Evolutionary conservation across 1,140 invertebrate genomes (phyloP).

Genomic region (Pogonomyrmex californicus): DNA sequence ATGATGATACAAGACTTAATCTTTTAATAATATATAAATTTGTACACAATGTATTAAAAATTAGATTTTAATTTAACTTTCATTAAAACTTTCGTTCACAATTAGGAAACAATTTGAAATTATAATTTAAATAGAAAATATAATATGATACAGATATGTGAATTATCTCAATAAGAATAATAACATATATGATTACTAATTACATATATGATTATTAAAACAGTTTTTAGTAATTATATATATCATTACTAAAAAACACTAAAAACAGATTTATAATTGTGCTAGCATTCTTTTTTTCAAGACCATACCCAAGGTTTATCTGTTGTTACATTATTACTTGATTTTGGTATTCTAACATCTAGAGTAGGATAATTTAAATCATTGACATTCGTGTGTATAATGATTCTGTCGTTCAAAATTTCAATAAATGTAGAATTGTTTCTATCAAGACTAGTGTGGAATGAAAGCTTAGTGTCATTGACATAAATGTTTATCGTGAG

Average conservation of each 20-base stretch:
- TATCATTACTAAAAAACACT: too few species aligned
- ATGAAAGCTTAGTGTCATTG: slow-evolving; percentile 65
- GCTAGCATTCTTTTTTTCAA: slow-evolving; percentile 6
- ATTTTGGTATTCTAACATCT: slow-evolving; percentile 32
- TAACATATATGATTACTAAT: neutral
- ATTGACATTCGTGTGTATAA: slow-evolving; percentile 57
- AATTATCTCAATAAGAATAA: slow-evolving; percentile 34
- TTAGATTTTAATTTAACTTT: slow-evolving; percentile 30
- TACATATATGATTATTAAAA: neutral
- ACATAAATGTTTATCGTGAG: slow-evolving; percentile 78
- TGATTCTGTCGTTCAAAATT: slow-evolving; percentile 57
- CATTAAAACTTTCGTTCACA: neutral
- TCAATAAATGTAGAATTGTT: slow-evolving; percentile 59
- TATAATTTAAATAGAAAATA: slow-evolving; percentile 1
- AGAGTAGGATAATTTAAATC: slow-evolving; percentile 35
- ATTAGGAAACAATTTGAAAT: neutral
- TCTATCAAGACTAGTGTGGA: neutral
- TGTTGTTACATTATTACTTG: neutral
- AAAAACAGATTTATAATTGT: slow-evolving; percentile 7
- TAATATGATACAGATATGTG: neutral
- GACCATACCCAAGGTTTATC: neutral
- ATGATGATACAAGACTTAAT: neutral
- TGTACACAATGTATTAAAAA: slow-evolving; percentile 8
- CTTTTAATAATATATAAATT: slow-evolving; percentile 14
- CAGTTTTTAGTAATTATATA: too few species aligned